phyloP scores from a whole-genome alignment of 2,113 vertebrate species.

The Ailuropoda melanoleuca region DNA sequence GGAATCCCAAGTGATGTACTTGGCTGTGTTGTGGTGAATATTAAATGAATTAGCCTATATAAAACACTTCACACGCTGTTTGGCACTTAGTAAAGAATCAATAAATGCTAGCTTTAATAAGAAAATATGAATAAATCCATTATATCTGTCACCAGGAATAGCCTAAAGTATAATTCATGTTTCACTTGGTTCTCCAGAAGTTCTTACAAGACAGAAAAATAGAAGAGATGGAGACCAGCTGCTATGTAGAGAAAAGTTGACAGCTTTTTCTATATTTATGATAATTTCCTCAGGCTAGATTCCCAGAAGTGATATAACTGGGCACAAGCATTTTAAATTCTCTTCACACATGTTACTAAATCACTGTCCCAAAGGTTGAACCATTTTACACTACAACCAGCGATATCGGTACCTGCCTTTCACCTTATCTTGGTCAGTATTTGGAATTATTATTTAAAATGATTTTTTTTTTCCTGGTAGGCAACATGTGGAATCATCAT shows the following conservation, averaged over 20 bases:
- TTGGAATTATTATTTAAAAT: neutral
- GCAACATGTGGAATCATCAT: neutral
- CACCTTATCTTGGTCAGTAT: neutral
- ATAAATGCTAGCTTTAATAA: constrained; percentile 46
- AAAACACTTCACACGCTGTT: neutral
- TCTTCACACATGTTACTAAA: constrained; percentile 24
- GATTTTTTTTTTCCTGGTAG: neutral
- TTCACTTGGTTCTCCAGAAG: constrained; percentile 45
- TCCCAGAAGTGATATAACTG: constrained; percentile 31
- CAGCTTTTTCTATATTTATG: constrained; percentile 44
- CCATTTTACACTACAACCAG: neutral
- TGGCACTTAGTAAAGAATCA: constrained; percentile 53
- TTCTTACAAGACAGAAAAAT: constrained; percentile 53
- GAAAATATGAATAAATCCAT: constrained; percentile 42
- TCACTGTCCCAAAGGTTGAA: neutral
- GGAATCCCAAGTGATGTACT: neutral
- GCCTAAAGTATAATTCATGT: constrained; percentile 9
- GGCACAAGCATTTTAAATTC: constrained; percentile 26
- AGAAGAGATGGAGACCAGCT: neutral
- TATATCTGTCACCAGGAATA: neutral
- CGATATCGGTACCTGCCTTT: neutral
- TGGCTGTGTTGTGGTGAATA: neutral
- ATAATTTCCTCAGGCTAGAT: constrained; percentile 36
- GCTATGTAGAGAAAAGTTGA: neutral
- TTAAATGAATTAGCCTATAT: constrained; percentile 33